phyloP scores from a whole-genome alignment of 2,113 vertebrate genomes.

The Aythya baeri region DNA sequence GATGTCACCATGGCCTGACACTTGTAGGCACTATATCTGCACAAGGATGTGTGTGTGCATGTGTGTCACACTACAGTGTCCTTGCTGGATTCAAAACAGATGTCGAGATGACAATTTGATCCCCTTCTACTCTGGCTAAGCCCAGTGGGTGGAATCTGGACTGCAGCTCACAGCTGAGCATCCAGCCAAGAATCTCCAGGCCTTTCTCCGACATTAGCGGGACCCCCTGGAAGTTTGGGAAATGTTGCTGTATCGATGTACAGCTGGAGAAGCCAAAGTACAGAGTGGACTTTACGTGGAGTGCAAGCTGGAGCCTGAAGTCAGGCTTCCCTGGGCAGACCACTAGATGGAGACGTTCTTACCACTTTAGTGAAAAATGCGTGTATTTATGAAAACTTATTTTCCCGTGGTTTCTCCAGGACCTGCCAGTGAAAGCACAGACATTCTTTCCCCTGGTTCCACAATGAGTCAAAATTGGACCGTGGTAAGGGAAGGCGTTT shows the following conservation, averaged over 20 bases:
- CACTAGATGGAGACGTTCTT: constrained; percentile 22
- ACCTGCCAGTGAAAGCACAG: neutral
- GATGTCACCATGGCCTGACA: neutral
- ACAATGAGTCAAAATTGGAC: neutral
- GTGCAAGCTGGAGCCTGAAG: neutral
- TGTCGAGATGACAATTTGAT: constrained; percentile 62
- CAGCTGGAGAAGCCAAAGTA: constrained; percentile 26
- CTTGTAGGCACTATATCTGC: neutral
- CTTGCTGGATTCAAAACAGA: constrained; percentile 55
- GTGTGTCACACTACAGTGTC: neutral
- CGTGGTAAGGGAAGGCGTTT: neutral
- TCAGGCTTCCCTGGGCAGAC: neutral
- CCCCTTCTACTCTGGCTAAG: constrained; percentile 23
- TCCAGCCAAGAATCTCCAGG: constrained; percentile 58
- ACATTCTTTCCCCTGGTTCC: neutral
- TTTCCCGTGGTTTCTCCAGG: neutral
- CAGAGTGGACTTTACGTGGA: fast-evolving
- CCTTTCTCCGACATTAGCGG: constrained; percentile 46
- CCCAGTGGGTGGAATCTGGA: constrained; percentile 63
- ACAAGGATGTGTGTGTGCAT: neutral
- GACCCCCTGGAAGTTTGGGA: constrained; percentile 59
- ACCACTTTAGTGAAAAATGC: neutral
- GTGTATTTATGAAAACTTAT: neutral
- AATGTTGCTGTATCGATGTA: neutral
- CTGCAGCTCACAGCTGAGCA: neutral